Conservation (phyloP, 2,113 vertebrate genomes). For the Chionodraco myersi region DNA sequence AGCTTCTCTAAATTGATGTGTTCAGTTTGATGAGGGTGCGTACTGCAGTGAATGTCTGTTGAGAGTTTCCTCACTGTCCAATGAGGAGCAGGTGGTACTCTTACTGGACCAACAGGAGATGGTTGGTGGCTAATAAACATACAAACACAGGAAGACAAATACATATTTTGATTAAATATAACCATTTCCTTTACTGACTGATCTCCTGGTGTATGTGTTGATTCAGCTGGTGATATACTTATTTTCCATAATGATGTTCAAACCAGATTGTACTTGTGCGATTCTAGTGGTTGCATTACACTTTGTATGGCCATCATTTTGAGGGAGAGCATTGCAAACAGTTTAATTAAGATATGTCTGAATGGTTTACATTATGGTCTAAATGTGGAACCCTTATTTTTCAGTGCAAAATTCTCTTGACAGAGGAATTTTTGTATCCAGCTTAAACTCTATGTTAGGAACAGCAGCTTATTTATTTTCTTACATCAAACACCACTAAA, state of each 20-base stretch:
- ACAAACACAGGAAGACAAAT: background rate
- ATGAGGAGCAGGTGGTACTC: background rate
- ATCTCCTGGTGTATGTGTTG: background rate
- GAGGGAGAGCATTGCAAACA: no score
- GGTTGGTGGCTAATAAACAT: background rate
- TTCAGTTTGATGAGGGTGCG: background rate
- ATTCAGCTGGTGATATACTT: slow-evolving; percentile 9
- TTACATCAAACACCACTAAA: background rate
- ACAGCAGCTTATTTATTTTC: background rate
- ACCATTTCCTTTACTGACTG: background rate
- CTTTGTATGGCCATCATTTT: no score
- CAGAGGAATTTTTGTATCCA: background rate
- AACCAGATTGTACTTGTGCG: background rate
- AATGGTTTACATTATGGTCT: background rate
- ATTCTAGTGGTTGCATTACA: background rate
- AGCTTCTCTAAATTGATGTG: no score
- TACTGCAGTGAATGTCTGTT: background rate
- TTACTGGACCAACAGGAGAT: background rate
- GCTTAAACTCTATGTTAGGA: background rate
- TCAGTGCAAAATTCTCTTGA: background rate
- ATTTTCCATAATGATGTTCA: slow-evolving; percentile 3
- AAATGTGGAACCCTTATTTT: background rate
- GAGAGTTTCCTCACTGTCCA: background rate
- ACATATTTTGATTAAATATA: background rate
- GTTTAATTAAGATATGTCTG: no score